Evolutionary conservation across 2,113 vertebrate genomes (phyloP), one percentile per base, ranked within the genome.

Genomic region (Poecilia latipinna): DNA sequence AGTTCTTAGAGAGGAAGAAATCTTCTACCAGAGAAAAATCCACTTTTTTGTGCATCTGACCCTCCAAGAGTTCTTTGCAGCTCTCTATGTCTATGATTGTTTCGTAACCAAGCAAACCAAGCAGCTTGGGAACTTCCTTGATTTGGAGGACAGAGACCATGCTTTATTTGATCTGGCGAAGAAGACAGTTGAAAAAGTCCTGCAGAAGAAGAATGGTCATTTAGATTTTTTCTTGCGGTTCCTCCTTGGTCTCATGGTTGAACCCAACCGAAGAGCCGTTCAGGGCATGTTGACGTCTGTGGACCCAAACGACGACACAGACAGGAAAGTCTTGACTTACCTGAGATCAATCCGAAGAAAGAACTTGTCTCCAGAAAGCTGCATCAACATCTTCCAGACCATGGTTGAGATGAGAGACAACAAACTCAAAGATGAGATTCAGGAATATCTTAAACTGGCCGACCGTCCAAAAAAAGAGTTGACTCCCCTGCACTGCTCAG

Each of bases 1-100:
- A 33, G 32, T 90, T 48, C 44, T 88, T 4, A 35, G 29, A 0
- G 68, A 81, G n/a, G 79, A 88, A 57, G 0, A 72, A 8, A 1
- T 89, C 0, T 67, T 84, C 51, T 82, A 3, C 6, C 68, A 87
- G 39, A 86, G 57, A 65, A 85, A 77, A 2, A 78, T 86, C 24
- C 87, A 84, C 33, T 87, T 64, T 68, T 92, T 93, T 78, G 78
- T 91, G 0, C 90, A 92, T 51, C 73, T 89, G 68, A 93, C 81
- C 10, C 0, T 93, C 4, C 91, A 93, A 74, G 90, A 92, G 87
- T 93, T 91, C 70, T 89, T 92, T 22, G 89, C 85, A 15, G 91
- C 90, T 63, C 62, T 92, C 3, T 91, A 82, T 15, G 70, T 88
- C 28, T 86, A 86, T 11, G 71, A 85, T 10, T 86, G 86, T 70